A percentile compares a stretch with the other conserved stretches of the same genome.
Evolutionary conservation across 1,140 invertebrate species (phyloP).

Genomic region (Eupeodes corollae): DNA sequence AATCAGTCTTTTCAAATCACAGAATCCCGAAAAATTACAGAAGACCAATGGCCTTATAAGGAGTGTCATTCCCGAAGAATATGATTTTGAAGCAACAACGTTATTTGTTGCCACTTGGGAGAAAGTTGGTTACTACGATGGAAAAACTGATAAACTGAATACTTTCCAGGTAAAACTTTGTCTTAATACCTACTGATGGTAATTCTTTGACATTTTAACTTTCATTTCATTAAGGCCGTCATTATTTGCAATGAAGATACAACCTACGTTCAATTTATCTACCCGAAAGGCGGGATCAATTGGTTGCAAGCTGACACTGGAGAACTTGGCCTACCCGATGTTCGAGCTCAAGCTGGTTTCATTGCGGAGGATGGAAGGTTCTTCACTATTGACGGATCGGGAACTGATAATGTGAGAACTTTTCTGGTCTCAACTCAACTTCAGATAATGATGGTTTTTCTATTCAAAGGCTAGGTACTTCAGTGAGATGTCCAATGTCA

Average conservation of each 20-base stretch:
- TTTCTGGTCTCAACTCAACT: neutral
- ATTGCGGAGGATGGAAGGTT: constrained; percentile 65
- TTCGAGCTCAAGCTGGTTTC: constrained; percentile 85
- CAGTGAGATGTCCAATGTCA: constrained; percentile 58
- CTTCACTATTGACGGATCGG: constrained; percentile 66
- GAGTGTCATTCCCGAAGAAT: constrained; percentile 54
- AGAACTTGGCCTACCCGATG: constrained; percentile 60
- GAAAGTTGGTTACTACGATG: constrained; percentile 47
- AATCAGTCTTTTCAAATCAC: constrained; percentile 69
- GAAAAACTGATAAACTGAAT: constrained; percentile 43
- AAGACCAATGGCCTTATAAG: constrained; percentile 56
- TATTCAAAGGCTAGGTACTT: constrained; percentile 55
- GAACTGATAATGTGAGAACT: constrained; percentile 64
- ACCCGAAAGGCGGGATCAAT: constrained; percentile 75
- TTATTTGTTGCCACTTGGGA: constrained; percentile 60
- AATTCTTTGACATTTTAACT: too few relatives aligned
- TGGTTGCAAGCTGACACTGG: constrained; percentile 73
- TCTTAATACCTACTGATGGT: too few relatives aligned
- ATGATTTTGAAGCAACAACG: constrained; percentile 48
- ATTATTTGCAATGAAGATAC: constrained; percentile 71
- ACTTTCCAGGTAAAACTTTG: constrained; percentile 35
- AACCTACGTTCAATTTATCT: constrained; percentile 75
- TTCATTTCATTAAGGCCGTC: constrained; percentile 64
- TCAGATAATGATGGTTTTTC: constrained; percentile 3
- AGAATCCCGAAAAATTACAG: constrained; percentile 48